Conservation (phyloP, 2,888 invertebrate species). For the Caenorhabditis sp. region DNA sequence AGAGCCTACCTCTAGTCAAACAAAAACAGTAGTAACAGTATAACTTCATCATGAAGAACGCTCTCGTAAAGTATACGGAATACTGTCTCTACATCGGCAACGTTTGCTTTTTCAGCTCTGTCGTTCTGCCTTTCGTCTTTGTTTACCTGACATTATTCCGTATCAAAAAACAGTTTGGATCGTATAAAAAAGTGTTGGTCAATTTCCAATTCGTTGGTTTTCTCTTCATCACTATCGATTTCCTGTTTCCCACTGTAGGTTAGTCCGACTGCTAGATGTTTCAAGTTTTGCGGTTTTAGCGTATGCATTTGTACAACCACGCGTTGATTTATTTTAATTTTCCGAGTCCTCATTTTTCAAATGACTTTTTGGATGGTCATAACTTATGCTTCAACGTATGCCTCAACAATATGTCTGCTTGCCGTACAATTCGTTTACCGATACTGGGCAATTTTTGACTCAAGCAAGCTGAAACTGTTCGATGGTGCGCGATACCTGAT, state of each 20-base stretch:
- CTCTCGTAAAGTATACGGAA: not conserved
- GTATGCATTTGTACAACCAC: constrained; percentile 12
- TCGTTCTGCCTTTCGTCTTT: constrained; percentile 22
- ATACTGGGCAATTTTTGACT: constrained; percentile 23
- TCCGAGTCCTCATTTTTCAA: not conserved
- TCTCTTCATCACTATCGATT: constrained; percentile 34
- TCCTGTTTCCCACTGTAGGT: constrained; percentile 34
- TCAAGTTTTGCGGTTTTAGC: not conserved
- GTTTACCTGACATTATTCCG: constrained; percentile 25
- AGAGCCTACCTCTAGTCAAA: too few species aligned
- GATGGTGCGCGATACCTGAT: not conserved
- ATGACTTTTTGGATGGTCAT: not conserved
- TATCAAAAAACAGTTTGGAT: constrained; percentile 49
- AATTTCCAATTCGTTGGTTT: constrained; percentile 52
- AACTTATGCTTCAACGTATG: not conserved
- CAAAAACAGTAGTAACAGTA: too few species aligned
- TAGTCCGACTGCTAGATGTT: not conserved
- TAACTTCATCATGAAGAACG: not conserved
- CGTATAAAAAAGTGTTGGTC: constrained; percentile 48
- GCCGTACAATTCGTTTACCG: constrained; percentile 17
- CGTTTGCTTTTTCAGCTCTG: constrained; percentile 42
- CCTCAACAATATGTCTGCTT: not conserved
- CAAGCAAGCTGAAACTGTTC: not conserved
- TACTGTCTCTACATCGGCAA: constrained; percentile 39
- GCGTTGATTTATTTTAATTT: constrained; percentile 15